Conservation (phyloP, 2,888 invertebrate species). For the Trachelus troglodyta region DNA sequence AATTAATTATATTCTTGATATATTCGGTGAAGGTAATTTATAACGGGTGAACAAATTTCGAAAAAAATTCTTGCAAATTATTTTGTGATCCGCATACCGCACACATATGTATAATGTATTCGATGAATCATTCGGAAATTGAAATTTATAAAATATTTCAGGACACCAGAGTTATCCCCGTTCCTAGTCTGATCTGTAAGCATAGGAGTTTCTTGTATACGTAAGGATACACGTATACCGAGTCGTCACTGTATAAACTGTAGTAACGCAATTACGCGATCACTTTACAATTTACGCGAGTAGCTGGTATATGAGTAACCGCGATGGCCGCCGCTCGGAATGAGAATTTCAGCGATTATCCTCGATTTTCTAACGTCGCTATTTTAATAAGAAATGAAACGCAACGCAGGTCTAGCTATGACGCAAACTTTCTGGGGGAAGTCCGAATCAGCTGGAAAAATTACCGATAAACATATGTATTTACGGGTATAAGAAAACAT, state of each 20-base stretch:
- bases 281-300: background rate
- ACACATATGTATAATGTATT: background rate
- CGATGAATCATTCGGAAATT: background rate
- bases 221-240: background rate
- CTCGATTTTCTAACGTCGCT: background rate
- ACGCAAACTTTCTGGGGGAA: background rate
- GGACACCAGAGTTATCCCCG: background rate
- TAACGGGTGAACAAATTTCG: background rate
- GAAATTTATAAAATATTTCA: background rate
- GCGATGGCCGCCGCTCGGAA: background rate
- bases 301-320: background rate
- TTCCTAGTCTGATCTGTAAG: background rate
- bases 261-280: background rate
- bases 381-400: background rate
- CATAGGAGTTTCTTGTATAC: background rate
- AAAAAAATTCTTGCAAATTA: background rate
- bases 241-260: background rate
- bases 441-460: background rate
- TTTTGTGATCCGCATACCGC: no score
- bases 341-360: background rate
- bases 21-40: background rate
- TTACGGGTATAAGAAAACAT: slow-evolving; percentile 60
- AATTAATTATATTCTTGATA: background rate
- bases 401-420: background rate
- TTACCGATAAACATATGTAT: background rate